Base-by-base conservation (phyloP, 2,888 invertebrate genomes). In the Cyrtodaria siliqua region DNA sequence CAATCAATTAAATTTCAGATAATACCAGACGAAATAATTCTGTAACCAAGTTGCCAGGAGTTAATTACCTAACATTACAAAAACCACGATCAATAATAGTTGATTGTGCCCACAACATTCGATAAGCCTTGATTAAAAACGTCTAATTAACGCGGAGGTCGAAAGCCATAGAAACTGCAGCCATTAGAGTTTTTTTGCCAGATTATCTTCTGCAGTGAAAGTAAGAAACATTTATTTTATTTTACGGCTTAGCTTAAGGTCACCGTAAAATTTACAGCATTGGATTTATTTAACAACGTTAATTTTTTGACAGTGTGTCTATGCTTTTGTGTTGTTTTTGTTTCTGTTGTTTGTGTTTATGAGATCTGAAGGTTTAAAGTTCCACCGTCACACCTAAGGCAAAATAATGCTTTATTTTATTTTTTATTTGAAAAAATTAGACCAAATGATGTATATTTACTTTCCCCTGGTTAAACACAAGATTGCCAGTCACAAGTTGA, bases 61-160 rank as follows among this genome's bases (percentile, higher is more conserved):
- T 66, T 73, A 73, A 73, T 73, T 73, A 73, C 72, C 64, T 26
- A 50, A 26, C 72, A 29, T 59, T 66, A 73, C 64, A 64, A 67
- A 73, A 73, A 47, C 20, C 12, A 26, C 14, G 52, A 71, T 63
- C 64, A 63, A 71, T 63, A 63, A 40, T 38, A n/a, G 29, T 59
- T 64, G 71, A 71, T 71, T 64, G 44, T 47, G 38, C 18, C 26
- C 53, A 20, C 67, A 29, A 64, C 71, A 61, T 67, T 71, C 60
- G 77, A 77, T 77, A 77, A 77, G 77, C 72, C 71, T 77, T 77
- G 77, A 77, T 77, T 77, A 77, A 77, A 77, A 77, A 67, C 49
- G 63, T 67, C 77, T 77, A 77, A 77, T 77, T 77, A 77, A 72
- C 67, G 63, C 77, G 24, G 57, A 59, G 62, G 59, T 61, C 52